Evolutionary conservation across 2,888 invertebrate genomes (phyloP), one percentile per base, ranked within the genome.

Genomic region (Ormia ochracea): DNA sequence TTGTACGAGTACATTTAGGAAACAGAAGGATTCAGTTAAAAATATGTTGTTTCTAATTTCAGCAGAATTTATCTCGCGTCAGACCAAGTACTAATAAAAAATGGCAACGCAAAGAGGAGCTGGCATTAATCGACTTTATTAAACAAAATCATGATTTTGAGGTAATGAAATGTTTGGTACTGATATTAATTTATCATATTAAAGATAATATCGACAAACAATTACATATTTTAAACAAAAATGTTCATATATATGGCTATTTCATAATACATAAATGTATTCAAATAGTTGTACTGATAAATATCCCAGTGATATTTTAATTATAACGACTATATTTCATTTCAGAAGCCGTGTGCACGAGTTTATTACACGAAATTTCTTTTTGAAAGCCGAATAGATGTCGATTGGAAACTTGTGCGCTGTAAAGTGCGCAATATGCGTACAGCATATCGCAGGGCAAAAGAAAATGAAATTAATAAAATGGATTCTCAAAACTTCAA

Each of bases 341-440:
- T 43, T 48, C n/a, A 74, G 73, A 74, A 65, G 28, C 73, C 73
- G 4, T 31, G 10, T 17, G 36, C 56, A 9, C 19, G 48, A 43
- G 7, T 56, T 14, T 74, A 74, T 4, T 65, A 74, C 21, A 65
- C 45, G 1, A 56, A 31, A 65, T 74, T 74, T 58, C 6, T 74
- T 9, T 52, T 45, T 19, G 73, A 74, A 58, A 52, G 12, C 31
- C 26, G 33, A 14, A 31, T 74, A 21, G 56, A 74, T 48, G 17
- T 48, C 19, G 48, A 56, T 5, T 74, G 65, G 65, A 65, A 45
- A 23, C 54, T 56, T 48, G 21, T 74, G 3, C 56, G 65, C 12
- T 2, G n/a, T 17, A 74, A 74, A 56, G 48, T 65, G 10, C 73
- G 73, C 2, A 65, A 73, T 38, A 73, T 73, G 73, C 65, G 73